Conservation (phyloP, 1,140 invertebrate species). For the Megalopta genalis region DNA sequence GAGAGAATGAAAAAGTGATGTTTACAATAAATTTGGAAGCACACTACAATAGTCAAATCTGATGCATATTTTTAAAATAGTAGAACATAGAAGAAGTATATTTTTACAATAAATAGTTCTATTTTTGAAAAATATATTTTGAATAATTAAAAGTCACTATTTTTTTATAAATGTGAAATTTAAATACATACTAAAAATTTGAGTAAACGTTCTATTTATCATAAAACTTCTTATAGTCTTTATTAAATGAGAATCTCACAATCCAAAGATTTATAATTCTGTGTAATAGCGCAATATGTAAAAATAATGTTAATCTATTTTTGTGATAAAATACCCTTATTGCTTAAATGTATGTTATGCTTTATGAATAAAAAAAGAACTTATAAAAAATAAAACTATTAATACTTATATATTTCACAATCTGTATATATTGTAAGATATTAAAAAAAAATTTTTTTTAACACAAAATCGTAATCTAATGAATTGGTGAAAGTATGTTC, state of each 20-base stretch:
- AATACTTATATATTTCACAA: not conserved
- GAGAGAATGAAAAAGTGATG: not conserved
- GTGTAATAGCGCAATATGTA: not conserved
- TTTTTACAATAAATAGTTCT: conserved; percentile 9
- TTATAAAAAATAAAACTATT: not conserved
- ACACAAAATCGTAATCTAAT: not conserved
- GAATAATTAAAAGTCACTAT: not conserved
- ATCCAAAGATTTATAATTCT: not conserved
- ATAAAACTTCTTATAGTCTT: conserved; percentile 3
- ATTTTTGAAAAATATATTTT: not conserved
- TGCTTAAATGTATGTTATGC: conserved; percentile 8
- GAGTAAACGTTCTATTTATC: not conserved
- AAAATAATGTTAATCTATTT: not conserved
- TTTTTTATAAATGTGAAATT: not conserved
- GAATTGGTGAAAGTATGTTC: not conserved
- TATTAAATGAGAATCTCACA: not conserved
- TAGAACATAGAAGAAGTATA: conserved; percentile 12
- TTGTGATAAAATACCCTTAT: conserved; percentile 34
- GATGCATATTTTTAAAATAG: conserved; percentile 10
- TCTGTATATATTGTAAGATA: not conserved
- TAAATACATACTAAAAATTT: conserved; percentile 2
- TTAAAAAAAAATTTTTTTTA: not conserved
- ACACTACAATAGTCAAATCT: not conserved
- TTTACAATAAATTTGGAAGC: not conserved
- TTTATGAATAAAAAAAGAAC: conserved; percentile 1